Evolutionary conservation across 30 jellyfish, hydroid and myxozoan genomes (phyloP).

Genomic region (Morbakka virulenta): DNA sequence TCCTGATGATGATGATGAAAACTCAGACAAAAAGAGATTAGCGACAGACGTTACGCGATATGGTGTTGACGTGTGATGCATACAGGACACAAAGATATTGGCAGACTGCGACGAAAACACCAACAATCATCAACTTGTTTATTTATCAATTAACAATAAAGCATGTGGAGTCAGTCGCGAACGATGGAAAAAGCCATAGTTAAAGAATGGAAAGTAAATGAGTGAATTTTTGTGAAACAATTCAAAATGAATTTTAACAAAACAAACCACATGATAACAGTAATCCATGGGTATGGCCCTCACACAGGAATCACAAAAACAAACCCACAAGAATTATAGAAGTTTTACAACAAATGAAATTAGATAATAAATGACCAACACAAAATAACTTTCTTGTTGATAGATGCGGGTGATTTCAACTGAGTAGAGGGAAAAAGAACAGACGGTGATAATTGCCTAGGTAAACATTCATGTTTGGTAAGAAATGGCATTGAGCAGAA

Average conservation of each 20-base stretch:
- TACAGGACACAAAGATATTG: constrained; percentile 14
- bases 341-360: constrained; percentile 22
- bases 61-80: constrained; percentile 20
- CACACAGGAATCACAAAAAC: constrained; percentile 38
- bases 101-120: constrained; percentile 35
- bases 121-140: constrained; percentile 15
- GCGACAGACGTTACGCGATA: constrained; percentile 28
- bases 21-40: constrained; percentile 3
- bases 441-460: constrained; percentile 15
- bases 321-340: constrained; percentile 21
- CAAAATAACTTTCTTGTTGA: constrained; percentile 11
- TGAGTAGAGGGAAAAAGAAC: constrained; percentile 30
- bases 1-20: too few species aligned
- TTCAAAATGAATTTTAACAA: too few species aligned
- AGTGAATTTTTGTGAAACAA: too few species aligned
- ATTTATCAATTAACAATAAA: constrained; percentile 12
- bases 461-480: constrained; percentile 15
- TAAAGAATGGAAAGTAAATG: too few species aligned
- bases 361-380: constrained; percentile 9
- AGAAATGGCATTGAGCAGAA: constrained; percentile 23
- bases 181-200: constrained; percentile 11
- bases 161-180: constrained; percentile 27
- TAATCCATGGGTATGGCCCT: too few species aligned
- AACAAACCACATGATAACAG: too few species aligned
- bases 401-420: constrained; percentile 19